Base-by-base conservation (phyloP, 2,888 invertebrate species). In the Aelia acuminata region DNA sequence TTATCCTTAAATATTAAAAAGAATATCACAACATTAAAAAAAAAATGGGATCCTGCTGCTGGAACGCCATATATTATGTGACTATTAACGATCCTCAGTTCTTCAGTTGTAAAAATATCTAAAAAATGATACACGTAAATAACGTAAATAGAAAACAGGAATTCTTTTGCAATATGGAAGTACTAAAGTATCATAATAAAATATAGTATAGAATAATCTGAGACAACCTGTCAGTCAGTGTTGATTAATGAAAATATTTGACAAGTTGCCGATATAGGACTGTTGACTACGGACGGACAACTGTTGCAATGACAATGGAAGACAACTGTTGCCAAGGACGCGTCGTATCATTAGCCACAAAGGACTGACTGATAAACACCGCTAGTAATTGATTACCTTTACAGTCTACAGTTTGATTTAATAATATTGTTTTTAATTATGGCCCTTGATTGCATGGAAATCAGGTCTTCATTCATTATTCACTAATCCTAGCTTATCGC, bases 191-290 rank as follows among this genome's bases (percentile, higher is more conserved):
- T n/a, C n/a, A n/a, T n/a, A n/a, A n/a, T n/a, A n/a, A n/a, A n/a
- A n/a, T n/a, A n/a, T n/a, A n/a, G n/a, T n/a, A n/a, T n/a, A n/a
- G n/a, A n/a, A n/a, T 43, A 31, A 63, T 63, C 63, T 31, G 31
- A 31, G 63, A 8, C 31, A 63, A 31, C 18, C 31, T 63, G 31
- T n/a, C n/a, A n/a, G 5, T 2, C 18, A n/a, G 18, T 31, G 31
- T 63, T 63, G 63, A 63, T 63, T 63, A 31, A 63, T 63, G 63
- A 63, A 63, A 63, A 63, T 63, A 31, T 31, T 31, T 63, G 63
- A 63, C 63, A 57, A 53, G 57, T 57, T 57, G n/a, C 26, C n/a
- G 11, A 26, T 26, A 57, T n/a, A 26, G 57, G 2, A 13, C 43
- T 10, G 3, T 35, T n/a, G n/a, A n/a, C n/a, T n/a, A n/a, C n/a